Evolutionary conservation across 2,888 invertebrate genomes (phyloP).

Genomic region (Eucera pruinosa): DNA sequence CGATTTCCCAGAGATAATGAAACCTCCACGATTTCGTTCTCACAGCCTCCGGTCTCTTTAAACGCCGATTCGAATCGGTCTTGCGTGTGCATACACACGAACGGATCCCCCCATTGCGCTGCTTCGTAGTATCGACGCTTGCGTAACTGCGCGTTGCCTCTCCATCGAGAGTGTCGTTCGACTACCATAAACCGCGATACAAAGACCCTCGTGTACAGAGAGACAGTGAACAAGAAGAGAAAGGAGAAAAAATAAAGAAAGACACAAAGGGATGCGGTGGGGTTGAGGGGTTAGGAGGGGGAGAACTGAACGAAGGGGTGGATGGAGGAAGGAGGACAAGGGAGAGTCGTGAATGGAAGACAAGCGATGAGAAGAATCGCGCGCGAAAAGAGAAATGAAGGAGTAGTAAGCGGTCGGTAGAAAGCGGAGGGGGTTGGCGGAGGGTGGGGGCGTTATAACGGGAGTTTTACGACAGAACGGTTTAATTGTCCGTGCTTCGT

Average conservation of each 20-base stretch:
- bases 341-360: constrained; percentile 63
- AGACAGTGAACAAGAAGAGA: neutral
- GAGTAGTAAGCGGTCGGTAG: constrained; percentile 53
- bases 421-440: neutral
- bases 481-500: constrained; percentile 75
- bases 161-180: constrained; percentile 34
- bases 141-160: constrained; percentile 8
- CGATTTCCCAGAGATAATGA: constrained; percentile 63
- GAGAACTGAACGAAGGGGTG: neutral
- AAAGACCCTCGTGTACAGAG: neutral
- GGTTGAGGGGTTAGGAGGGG: neutral
- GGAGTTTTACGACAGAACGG: constrained; percentile 71
- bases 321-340: neutral
- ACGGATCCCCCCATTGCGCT: constrained; percentile 16
- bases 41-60: constrained; percentile 40
- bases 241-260: neutral
- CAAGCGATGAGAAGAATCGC: constrained; percentile 67
- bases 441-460: constrained; percentile 64
- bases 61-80: constrained; percentile 28
- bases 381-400: constrained; percentile 60
- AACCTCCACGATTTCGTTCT: constrained; percentile 54
- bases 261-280: neutral
- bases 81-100: constrained; percentile 40
- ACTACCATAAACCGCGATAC: constrained; percentile 13
- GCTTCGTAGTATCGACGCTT: constrained; percentile 5